Evolutionary conservation across 2,888 invertebrate species (phyloP), one percentile per base, ranked within the genome.

Genomic region (Muschampia plurimacula): DNA sequence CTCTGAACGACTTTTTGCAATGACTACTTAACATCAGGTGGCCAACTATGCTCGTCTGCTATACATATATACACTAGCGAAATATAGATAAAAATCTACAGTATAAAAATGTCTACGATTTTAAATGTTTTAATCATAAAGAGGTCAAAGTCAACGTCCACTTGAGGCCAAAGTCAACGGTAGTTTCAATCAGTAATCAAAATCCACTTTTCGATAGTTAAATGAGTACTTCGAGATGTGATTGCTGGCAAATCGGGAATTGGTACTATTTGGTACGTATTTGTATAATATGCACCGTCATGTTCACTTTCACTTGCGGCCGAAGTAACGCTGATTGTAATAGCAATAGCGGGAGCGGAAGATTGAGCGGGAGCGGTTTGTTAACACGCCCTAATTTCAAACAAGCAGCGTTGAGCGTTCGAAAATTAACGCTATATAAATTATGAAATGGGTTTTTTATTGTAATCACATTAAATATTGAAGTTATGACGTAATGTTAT

Each of bases 181-280:
- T 57, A 57, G 57, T 57, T 57, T 28, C 57, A 57, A 57, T 57
- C 28, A 55, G 57, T 12, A 15, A 57, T 57, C 57, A 57, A 28
- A 57, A 57, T 28, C 57, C 57, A 57, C 57, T 57, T 57, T 28
- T 6, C 1, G 57, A 57, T 28, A 13, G 13, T 7, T 10, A 32
- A 52, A n/a, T 52, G 28, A 59, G 28, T 36, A 13, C 10, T 60
- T 60, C 6, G 12, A 60, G 60, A 28, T 60, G 60, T 39, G 60
- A 36, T 60, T 60, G 60, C 39, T n/a, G 6, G 60, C 60, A 36
- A 60, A 60, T 39, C 6, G n/a, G 60, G 32, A 5, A 7, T 12
- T n/a, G 49, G n/a, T 49, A 49, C 49, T 49, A 49, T 49, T 49
- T 49, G 49, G 52, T 52, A 52, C 52, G 8, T 15, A 52, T 52